These are phyloP conservation scores for Myiozetetes cayanensis DNA, from an alignment of 2,113 vertebrate genomes.

Conservation along the genomic window DNA sequence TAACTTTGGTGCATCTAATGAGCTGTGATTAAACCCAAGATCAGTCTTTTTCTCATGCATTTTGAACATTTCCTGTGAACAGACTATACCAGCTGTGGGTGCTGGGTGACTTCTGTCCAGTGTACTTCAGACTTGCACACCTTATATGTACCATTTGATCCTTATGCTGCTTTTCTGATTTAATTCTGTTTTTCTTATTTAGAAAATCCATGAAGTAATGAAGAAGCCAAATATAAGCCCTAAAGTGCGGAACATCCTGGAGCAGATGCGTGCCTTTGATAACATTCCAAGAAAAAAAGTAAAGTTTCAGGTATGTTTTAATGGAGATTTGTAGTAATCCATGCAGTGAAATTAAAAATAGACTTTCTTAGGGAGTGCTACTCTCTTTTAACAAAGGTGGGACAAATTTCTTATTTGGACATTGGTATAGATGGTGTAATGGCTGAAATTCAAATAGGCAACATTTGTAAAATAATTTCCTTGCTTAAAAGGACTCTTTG, in stretches of 20 bases:
- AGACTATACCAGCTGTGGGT: not conserved
- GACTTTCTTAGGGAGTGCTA: not conserved
- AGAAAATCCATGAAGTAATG: slow-evolving; percentile 88
- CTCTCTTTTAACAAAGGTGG: not conserved
- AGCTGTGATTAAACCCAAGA: not conserved
- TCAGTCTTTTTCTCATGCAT: not conserved
- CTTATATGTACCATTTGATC: not conserved
- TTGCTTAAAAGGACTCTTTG: not conserved
- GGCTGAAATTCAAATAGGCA: not conserved
- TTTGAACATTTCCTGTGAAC: not conserved
- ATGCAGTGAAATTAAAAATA: not conserved
- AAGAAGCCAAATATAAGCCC: slow-evolving; percentile 82
- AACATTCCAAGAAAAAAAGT: slow-evolving; percentile 93
- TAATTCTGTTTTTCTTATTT: not conserved
- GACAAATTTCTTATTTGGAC: not conserved
- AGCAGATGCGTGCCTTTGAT: slow-evolving; percentile 84
- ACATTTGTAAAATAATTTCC: not conserved
- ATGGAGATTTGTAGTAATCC: not conserved
- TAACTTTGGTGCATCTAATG: rapidly evolving
- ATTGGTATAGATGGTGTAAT: not conserved
- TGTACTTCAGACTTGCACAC: not conserved
- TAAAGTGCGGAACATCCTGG: slow-evolving; percentile 82
- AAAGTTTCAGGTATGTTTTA: slow-evolving; percentile 88
- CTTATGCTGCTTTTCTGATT: not conserved
- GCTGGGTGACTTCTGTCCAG: not conserved